Conservation (phyloP, 2,797 vertebrate genomes). For the Cossypha dichroa region DNA sequence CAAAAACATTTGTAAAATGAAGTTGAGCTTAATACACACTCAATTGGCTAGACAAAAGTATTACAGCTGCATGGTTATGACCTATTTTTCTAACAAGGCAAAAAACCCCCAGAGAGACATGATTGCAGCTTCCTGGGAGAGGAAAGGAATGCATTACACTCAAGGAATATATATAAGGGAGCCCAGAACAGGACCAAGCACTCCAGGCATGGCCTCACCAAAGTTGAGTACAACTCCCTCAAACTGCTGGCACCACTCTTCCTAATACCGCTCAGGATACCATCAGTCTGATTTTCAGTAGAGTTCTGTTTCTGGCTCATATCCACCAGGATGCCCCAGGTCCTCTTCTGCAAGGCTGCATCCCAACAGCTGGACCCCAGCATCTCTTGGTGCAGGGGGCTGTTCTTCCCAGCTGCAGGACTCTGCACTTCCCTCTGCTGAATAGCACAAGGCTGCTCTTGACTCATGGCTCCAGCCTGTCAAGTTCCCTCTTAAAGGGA, state of each 20-base stretch:
- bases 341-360: not conserved
- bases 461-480: not conserved
- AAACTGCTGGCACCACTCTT: not conserved
- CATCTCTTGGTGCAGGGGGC: rapidly evolving
- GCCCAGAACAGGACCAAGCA: not conserved
- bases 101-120: not conserved
- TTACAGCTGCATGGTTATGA: not conserved
- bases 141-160: not conserved
- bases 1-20: not conserved
- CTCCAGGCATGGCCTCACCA: not conserved
- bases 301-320: not conserved
- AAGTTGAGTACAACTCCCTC: rapidly evolving
- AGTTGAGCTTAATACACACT: not conserved
- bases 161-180: not conserved
- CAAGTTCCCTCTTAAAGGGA: not conserved
- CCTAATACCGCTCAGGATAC: not conserved
- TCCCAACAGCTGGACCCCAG: not conserved
- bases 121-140: not conserved
- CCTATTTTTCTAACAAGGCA: not conserved
- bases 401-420: not conserved
- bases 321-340: not conserved
- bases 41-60: not conserved
- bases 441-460: not conserved
- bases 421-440: not conserved
- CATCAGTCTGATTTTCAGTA: not conserved